Percentiles rank a stretch among this genome's conserved stretches.
These are phyloP conservation scores for Volucella zonaria DNA, from an alignment of 2,888 invertebrate species.

Conservation along the genomic window DNA sequence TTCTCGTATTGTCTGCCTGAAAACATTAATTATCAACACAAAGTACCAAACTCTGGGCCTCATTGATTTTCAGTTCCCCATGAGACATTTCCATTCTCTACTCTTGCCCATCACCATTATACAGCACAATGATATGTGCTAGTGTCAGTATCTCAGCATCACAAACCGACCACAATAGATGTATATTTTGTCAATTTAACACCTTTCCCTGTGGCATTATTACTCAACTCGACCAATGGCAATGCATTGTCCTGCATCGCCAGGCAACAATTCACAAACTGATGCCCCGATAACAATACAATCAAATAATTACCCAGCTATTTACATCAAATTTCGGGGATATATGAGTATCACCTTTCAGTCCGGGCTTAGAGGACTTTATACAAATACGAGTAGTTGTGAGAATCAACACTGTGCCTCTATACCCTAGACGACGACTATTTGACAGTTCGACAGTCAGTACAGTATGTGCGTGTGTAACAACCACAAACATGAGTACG, in stretches of 20 bases:
- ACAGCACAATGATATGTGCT: background rate
- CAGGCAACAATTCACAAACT: slow-evolving; percentile 70
- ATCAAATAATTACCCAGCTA: slow-evolving; percentile 74
- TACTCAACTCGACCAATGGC: slow-evolving; percentile 70
- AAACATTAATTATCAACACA: slow-evolving; percentile 65
- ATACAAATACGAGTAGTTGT: slow-evolving; percentile 3
- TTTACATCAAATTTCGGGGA: slow-evolving; percentile 70
- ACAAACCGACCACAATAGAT: slow-evolving; percentile 57
- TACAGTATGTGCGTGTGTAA: background rate
- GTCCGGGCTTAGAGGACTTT: slow-evolving; percentile 41
- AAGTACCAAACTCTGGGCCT: slow-evolving; percentile 34
- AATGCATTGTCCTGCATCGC: slow-evolving; percentile 48
- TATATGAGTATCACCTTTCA: slow-evolving; percentile 69
- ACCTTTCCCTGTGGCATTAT: slow-evolving; percentile 73
- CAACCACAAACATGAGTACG: slow-evolving; percentile 42
- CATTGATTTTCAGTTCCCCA: slow-evolving; percentile 62
- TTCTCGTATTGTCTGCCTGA: slow-evolving; percentile 7
- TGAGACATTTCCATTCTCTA: slow-evolving; percentile 43
- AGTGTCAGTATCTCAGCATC: slow-evolving; percentile 59
- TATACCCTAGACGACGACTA: background rate
- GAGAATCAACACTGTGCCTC: slow-evolving; percentile 52
- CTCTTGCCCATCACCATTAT: slow-evolving; percentile 28
- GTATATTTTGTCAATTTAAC: slow-evolving; percentile 74
- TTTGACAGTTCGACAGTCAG: too few relatives aligned
- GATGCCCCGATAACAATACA: slow-evolving; percentile 72